Base-by-base conservation (phyloP, 2,113 vertebrate species). In the Platysteira castanea region DNA sequence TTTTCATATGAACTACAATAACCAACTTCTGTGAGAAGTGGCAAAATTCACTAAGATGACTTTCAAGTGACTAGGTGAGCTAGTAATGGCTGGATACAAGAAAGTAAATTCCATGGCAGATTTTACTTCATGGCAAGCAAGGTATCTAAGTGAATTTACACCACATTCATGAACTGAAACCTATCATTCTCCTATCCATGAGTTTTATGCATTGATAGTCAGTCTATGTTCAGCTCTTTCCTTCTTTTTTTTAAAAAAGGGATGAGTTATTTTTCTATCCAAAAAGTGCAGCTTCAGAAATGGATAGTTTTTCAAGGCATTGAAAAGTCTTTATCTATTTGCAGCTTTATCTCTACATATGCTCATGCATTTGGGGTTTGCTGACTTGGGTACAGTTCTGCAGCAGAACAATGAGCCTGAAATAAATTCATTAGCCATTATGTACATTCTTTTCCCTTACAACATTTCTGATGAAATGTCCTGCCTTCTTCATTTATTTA, bases 111-210 rank as follows among this genome's bases (percentile, higher is more conserved):
- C 21, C 19, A 50, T 18, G 7, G 15, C 39, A 80, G 35, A 71
- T 37, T 11, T 46, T 16, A 57, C 31, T 56, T 67, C 30, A 54
- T 0, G 0, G 13, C 9, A 77, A 63, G 33, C 20, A 60, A 63
- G 33, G 6, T 12, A 71, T 37, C 7, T 21, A 63, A 56, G 5
- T 35, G 46, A 67, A 50, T 68, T 83, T 73, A 13, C 39, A 77
- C 9, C 3, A 37, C 13, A 57, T 30, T 75, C 7, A 61, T 35
- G 6, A 78, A 57, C 14, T 65, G 65, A 78, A 70, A 82, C 3
- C 2, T 41, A 5, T 44, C 0, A 0, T 33, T 63, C 3, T 42
- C 46, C 37, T 46, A 53, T 65, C 21, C 21, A 28, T 0, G 0
- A 67, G 7, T 52, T 64, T 84, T 4, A 15, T 27, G 10, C 10